Evolutionary conservation across 2,888 invertebrate genomes (phyloP).

Genomic region (Drosophila subquinaria): DNA sequence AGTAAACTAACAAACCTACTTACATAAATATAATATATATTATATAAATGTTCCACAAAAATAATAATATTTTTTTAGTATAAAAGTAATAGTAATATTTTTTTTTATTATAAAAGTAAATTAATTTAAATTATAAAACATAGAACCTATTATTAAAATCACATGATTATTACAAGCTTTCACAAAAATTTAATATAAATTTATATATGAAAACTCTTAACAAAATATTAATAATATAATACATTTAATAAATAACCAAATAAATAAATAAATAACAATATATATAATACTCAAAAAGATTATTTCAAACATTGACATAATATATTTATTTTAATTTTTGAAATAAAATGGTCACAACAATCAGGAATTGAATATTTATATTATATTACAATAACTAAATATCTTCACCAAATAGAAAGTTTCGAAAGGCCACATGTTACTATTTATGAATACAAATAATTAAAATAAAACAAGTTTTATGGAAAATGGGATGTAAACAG

Average conservation of each 20-base stretch:
- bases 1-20: too few species aligned
- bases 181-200: too few species aligned
- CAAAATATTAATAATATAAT: not conserved
- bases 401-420: conserved; percentile 20
- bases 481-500: conserved; percentile 24
- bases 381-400: not conserved
- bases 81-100: too few species aligned
- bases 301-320: not conserved
- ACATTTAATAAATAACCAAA: not conserved
- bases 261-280: not conserved
- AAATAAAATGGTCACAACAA: conserved; percentile 44
- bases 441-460: conserved; percentile 31
- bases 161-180: too few species aligned
- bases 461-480: conserved; percentile 10
- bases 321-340: not conserved
- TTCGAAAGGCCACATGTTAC: conserved; percentile 46
- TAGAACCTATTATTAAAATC: too few species aligned
- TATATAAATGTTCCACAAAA: too few species aligned
- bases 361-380: not conserved
- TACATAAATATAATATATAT: too few species aligned
- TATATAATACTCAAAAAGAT: not conserved
- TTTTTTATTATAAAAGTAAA: too few species aligned
- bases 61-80: too few species aligned
- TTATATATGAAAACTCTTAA: not conserved
- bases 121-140: too few species aligned